Conservation (phyloP, 2,113 vertebrate species). For the Lota lota region DNA sequence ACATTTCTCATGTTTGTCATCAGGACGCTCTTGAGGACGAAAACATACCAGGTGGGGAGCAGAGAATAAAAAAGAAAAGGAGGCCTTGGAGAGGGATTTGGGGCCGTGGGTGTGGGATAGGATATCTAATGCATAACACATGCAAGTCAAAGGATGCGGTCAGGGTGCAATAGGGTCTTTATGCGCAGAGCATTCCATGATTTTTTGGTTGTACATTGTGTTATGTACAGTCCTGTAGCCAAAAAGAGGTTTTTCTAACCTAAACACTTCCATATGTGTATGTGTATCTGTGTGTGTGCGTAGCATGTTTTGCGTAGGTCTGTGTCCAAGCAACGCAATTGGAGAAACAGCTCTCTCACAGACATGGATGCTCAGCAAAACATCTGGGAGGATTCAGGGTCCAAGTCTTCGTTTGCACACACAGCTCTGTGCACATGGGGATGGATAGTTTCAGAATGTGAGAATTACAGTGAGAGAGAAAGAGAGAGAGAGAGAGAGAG, state of each 20-base stretch:
- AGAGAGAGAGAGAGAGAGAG: too few relatives aligned
- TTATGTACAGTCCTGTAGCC: conserved; percentile 43
- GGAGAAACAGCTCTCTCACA: conserved; percentile 42
- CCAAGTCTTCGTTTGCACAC: conserved; percentile 38
- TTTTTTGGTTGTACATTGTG: conserved; percentile 30
- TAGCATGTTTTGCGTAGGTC: conserved; percentile 39
- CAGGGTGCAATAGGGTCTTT: conserved; percentile 46
- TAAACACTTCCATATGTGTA: conserved; percentile 67
- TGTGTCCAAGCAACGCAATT: conserved; percentile 12
- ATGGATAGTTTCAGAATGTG: conserved; percentile 47
- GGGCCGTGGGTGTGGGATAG: neutral
- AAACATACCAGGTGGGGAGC: conserved; percentile 49
- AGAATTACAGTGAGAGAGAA: too few relatives aligned
- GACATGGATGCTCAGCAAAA: conserved; percentile 40
- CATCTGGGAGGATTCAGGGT: conserved; percentile 57
- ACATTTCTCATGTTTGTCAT: conserved; percentile 41
- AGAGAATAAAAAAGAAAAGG: conserved; percentile 12
- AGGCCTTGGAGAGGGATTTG: neutral
- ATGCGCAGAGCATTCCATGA: conserved; percentile 52
- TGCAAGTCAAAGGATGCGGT: conserved; percentile 45
- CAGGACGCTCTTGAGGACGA: conserved; percentile 22
- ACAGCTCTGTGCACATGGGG: conserved; percentile 50
- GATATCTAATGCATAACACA: conserved; percentile 50
- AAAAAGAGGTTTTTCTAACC: conserved; percentile 27
- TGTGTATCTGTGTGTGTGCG: neutral